These are phyloP conservation scores for Brachionus koreanus DNA, from an alignment of 1,140 invertebrate species.

Conservation along the genomic window DNA sequence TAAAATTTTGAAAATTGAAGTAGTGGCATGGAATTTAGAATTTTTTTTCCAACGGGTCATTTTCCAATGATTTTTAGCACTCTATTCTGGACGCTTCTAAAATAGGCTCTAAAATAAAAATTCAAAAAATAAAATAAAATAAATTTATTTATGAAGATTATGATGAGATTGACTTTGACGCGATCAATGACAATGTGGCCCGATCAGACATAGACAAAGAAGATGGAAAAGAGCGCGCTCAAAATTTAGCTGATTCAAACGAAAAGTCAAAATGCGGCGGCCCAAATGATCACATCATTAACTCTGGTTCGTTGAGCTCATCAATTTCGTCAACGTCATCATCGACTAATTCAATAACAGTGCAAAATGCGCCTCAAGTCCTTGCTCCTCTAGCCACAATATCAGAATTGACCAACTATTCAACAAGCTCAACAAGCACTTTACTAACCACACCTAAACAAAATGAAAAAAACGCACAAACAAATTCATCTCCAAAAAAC, in stretches of 20 bases:
- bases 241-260: neutral
- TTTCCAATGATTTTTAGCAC: too few relatives aligned
- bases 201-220: neutral
- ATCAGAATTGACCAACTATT: constrained; percentile 6
- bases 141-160: neutral
- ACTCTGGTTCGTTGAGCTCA: neutral
- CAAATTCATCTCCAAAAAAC: neutral
- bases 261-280: neutral
- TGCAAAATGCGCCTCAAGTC: neutral
- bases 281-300: neutral
- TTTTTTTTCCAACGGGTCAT: too few relatives aligned
- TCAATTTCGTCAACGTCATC: constrained; percentile 3
- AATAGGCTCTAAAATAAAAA: too few relatives aligned
- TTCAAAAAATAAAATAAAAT: too few relatives aligned
- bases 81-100: too few relatives aligned
- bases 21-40: too few relatives aligned
- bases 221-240: neutral
- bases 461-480: neutral
- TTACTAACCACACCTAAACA: neutral
- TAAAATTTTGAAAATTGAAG: too few relatives aligned
- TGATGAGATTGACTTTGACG: neutral
- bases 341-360: neutral
- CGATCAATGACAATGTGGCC: neutral
- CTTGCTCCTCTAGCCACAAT: constrained; percentile 8
- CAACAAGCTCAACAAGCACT: neutral